These are phyloP conservation scores for Meleagris gallopavo DNA, from an alignment of 2,113 vertebrate species.

Conservation along the genomic window DNA sequence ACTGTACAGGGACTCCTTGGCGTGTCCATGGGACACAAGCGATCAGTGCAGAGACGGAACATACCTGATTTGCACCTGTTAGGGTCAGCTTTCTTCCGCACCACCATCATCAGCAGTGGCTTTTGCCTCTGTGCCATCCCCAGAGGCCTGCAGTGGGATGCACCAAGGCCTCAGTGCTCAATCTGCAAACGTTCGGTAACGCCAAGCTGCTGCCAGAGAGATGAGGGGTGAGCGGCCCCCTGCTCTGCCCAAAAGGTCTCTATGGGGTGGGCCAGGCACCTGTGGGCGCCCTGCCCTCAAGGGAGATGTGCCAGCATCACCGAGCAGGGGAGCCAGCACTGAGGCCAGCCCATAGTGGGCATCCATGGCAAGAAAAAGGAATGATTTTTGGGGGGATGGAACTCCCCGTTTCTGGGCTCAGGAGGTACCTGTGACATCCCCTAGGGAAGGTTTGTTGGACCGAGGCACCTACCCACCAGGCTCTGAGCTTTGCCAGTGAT, in stretches of 20 bases:
- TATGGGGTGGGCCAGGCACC: not conserved
- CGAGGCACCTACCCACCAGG: not conserved
- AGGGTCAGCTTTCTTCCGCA: not conserved
- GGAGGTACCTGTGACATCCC: not conserved
- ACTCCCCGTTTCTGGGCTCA: not conserved
- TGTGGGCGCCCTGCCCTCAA: not conserved
- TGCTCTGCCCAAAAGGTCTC: not conserved
- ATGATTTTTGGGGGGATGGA: fast-evolving
- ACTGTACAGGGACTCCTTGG: constrained; percentile 71
- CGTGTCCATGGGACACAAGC: constrained; percentile 84
- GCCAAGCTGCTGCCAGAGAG: not conserved
- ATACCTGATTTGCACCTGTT: constrained; percentile 78
- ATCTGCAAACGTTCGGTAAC: not conserved
- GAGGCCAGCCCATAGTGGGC: not conserved
- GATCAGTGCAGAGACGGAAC: constrained; percentile 78
- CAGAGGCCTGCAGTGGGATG: no score
- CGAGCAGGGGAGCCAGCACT: not conserved
- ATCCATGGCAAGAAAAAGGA: not conserved
- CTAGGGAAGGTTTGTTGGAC: not conserved
- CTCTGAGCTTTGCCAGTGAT: not conserved
- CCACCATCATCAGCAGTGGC: not conserved
- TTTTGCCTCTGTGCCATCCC: not conserved
- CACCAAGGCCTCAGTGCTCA: no score
- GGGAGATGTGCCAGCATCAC: not conserved
- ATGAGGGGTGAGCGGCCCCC: not conserved